Base-by-base conservation (phyloP, 2,888 invertebrate species). In the Drosophila histrio region DNA sequence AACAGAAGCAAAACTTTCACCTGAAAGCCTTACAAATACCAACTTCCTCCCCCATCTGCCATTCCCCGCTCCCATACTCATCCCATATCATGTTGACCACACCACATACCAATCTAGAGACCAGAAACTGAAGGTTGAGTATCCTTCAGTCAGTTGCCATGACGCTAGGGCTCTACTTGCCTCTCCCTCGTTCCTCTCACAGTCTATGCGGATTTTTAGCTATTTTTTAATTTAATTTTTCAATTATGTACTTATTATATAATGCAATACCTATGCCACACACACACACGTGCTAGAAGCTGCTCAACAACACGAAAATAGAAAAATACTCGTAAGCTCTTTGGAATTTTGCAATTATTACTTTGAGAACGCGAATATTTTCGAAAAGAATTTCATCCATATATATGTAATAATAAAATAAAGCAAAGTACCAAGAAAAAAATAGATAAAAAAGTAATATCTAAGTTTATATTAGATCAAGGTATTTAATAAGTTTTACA, bases 311-410 rank as follows among this genome's bases (percentile, higher is more conserved):
- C 24, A 34, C 34, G 30, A 24, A 19, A 24, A 15, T 32, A 43
- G 54, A 52, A 19, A 43, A 54, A 54, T 26, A 43, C 21, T 15
- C 44, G 30, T 52, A 52, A 66, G 54, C 50, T 47, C 41, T 43
- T 53, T 52, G 74, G 70, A 56, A 79, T 80, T 80, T 77, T 41
- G 60, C 64, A 77, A 77, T 77, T 79, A 72, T 72, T 69, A 50
- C 61, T 46, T 24, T 43, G 50, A 50, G 58, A 57, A 65, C 34
- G 44, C 13, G 9, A 50, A 47, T 26, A 63, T 46, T 46, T 47
- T 43, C 36, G n/a, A 24, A 19, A 41, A 52, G 65, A 79, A 68
- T 79, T 66, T 66, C 32, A 56, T 57, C 43, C 41, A 34, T 19
- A 38, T 59, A 41, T 54, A 22, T 39, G 22, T 38, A 41, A 32